These are phyloP conservation scores for Nycticebus coucang DNA, from an alignment of 2,113 vertebrate species.

Conservation along the genomic window DNA sequence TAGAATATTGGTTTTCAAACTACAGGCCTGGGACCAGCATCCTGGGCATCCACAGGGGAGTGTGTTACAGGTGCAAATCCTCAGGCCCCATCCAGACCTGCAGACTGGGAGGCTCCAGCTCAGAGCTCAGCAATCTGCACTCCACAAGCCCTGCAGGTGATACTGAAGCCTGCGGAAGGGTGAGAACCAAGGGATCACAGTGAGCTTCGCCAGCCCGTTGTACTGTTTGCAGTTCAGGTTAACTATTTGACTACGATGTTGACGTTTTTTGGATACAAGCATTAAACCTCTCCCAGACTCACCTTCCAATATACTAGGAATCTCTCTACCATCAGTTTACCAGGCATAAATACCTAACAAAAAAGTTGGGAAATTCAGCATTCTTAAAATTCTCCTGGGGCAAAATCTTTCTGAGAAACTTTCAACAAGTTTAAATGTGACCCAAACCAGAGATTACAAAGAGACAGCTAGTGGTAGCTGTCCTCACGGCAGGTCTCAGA, in stretches of 20 bases:
- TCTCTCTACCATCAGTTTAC: not conserved
- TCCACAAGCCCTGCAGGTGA: not conserved
- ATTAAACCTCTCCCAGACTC: not conserved
- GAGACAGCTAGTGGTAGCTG: not conserved
- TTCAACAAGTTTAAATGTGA: not conserved
- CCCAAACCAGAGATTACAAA: not conserved
- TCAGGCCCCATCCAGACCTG: not conserved
- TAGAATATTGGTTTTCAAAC: not conserved
- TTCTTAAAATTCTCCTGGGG: not conserved
- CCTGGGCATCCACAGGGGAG: not conserved
- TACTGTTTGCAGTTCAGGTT: not conserved
- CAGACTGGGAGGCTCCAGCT: not conserved
- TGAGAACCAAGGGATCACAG: not conserved
- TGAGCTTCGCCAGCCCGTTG: not conserved
- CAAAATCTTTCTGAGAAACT: not conserved
- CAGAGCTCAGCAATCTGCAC: too few species aligned
- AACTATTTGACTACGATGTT: not conserved
- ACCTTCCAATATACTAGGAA: not conserved
- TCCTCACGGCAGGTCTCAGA: not conserved
- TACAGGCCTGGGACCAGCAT: not conserved
- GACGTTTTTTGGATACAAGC: not conserved
- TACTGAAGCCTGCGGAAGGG: not conserved
- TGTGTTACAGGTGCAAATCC: not conserved
- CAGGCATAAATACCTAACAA: not conserved
- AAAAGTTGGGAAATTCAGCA: not conserved